Percentiles rank a stretch among this genome's conserved stretches.
Evolutionary conservation across 1,140 invertebrate genomes (phyloP).

Genomic region (Hypsibius dujardini): DNA sequence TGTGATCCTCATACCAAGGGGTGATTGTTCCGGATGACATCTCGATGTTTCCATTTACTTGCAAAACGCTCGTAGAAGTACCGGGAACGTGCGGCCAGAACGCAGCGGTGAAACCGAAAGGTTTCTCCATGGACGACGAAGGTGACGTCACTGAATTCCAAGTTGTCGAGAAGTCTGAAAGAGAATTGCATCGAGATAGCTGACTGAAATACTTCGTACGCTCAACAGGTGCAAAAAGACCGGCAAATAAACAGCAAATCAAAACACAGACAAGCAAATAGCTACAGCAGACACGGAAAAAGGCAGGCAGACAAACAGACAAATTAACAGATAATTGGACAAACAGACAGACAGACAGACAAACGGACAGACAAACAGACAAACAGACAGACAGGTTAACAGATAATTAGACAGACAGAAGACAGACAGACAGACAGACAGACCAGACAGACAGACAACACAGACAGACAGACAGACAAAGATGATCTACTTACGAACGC

Average conservation of each 20-base stretch:
- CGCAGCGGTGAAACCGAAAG: constrained; percentile 35
- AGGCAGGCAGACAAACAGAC: neutral
- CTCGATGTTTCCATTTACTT: constrained; percentile 33
- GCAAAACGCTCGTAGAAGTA: constrained; percentile 36
- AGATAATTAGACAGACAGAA: neutral
- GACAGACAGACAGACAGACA: neutral
- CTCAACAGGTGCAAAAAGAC: neutral
- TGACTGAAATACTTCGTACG: neutral
- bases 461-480: neutral
- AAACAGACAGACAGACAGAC: neutral
- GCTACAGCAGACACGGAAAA: neutral
- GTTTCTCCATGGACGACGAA: constrained; percentile 33
- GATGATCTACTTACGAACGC: constrained; percentile 31
- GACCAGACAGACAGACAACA: too few relatives aligned
- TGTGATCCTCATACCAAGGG: constrained; percentile 27
- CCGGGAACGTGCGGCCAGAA: constrained; percentile 33
- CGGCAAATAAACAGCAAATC: neutral
- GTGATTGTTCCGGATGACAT: constrained; percentile 30
- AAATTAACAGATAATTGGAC: neutral
- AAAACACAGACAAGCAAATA: too few relatives aligned
- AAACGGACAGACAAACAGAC: neutral
- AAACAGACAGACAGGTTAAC: neutral
- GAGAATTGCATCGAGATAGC: constrained; percentile 16
- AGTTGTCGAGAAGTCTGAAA: constrained; percentile 33
- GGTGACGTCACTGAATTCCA: constrained; percentile 33